These are phyloP conservation scores for Rhizomys pruinosus DNA, from an alignment of 2,113 vertebrate genomes.

Conservation along the genomic window DNA sequence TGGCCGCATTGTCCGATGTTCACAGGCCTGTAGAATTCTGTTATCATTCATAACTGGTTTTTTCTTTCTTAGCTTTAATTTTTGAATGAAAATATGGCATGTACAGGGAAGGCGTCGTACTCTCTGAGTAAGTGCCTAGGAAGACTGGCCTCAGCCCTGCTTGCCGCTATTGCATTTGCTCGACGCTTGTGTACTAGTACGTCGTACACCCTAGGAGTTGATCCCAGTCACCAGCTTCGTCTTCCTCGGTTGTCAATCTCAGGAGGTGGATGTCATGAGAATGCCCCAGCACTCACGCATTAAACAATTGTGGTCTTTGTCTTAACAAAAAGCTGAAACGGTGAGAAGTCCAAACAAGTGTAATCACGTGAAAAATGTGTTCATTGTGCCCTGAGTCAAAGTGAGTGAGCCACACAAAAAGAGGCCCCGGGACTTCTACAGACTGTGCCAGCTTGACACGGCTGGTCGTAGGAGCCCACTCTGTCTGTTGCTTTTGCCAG, in stretches of 20 bases:
- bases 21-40: too few species aligned
- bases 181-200: constrained; percentile 88
- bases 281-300: constrained; percentile 76
- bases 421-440: neutral
- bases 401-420: neutral
- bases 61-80: too few species aligned
- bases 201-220: constrained; percentile 87
- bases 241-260: constrained; percentile 91
- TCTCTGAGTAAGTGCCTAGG: neutral
- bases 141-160: neutral
- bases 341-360: constrained; percentile 49
- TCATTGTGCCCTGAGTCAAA: neutral
- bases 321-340: constrained; percentile 90
- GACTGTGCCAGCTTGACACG: too few species aligned
- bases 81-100: neutral
- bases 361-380: neutral
- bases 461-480: neutral
- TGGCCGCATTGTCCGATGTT: too few species aligned
- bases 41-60: too few species aligned
- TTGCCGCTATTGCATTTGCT: neutral
- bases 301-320: constrained; percentile 89
- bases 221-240: constrained; percentile 88
- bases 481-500: neutral
- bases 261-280: constrained; percentile 90
- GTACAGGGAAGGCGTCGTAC: neutral